Conservation (phyloP, 1,140 invertebrate genomes). For the Diuraphis noxia region DNA sequence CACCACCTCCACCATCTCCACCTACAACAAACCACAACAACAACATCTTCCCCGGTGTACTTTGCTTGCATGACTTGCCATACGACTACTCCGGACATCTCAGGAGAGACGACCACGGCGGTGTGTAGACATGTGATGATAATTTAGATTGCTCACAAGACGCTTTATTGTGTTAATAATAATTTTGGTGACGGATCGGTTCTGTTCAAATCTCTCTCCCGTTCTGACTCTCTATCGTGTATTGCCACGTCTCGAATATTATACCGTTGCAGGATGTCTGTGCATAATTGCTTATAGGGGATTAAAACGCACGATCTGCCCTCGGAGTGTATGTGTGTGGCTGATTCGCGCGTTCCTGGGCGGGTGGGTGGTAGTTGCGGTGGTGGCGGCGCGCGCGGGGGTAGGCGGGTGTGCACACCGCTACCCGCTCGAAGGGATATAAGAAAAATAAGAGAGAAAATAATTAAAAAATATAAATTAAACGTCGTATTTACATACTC, state of each 20-base stretch:
- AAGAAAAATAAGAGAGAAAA: slow-evolving; percentile 53
- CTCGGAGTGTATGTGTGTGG: not conserved
- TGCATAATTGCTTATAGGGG: slow-evolving; percentile 30
- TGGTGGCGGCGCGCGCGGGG: not conserved
- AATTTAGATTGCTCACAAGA: slow-evolving; percentile 19
- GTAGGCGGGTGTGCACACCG: not conserved
- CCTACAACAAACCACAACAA: not conserved
- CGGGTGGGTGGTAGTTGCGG: not conserved
- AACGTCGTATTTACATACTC: slow-evolving; percentile 53
- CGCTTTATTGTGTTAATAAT: slow-evolving; percentile 18
- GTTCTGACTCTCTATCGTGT: not conserved
- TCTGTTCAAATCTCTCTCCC: not conserved
- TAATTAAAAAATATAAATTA: slow-evolving; percentile 54
- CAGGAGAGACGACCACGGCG: not conserved
- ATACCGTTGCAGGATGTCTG: not conserved
- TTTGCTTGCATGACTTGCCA: slow-evolving; percentile 18
- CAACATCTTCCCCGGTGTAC: not conserved
- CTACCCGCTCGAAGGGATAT: slow-evolving; percentile 25
- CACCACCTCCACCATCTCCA: not conserved
- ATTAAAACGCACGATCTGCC: slow-evolving; percentile 19
- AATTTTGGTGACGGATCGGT: not conserved
- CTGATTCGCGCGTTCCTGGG: not conserved
- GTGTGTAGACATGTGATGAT: slow-evolving; percentile 13
- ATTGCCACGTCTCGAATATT: not conserved
- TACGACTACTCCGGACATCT: not conserved